Evolutionary conservation across 2,113 vertebrate species (phyloP), one percentile per base, ranked within the genome.

Genomic region (Hassar affinis): DNA sequence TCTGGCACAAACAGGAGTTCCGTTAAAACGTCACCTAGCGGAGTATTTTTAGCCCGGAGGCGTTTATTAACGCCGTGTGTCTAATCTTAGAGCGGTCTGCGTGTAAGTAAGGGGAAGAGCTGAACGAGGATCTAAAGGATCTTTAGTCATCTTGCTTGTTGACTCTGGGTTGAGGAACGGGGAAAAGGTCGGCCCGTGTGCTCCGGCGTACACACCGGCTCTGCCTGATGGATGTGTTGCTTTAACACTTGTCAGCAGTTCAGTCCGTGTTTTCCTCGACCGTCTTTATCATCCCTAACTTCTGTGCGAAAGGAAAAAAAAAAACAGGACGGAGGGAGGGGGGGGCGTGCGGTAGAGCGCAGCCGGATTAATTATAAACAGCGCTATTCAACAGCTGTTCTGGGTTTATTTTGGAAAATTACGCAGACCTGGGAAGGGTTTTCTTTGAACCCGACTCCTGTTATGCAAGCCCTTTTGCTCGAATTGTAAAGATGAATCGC

Each of bases 371-470:
- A 83, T 87, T 80, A 84, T 87, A 85, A 87, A 78, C 84, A 75
- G 79, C 33, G 45, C 78, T 59, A 81, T 74, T 79, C 72, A 52
- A 77, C 87, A 87, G 87, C 85, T 87, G 87, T 82, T 80, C 79
- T 79, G n/a, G 25, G 85, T 81, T 89, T 87, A 84, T 88, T 87
- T 89, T 87, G 85, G 83, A 86, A 84, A 86, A 84, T 80, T 66
- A 72, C 33, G 52, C 80, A 84, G 84, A 86, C 85, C 80, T 86
- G 83, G 85, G 72, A 81, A 61, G 78, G 80, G 59, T 81, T 85
- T 35, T 66, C 59, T 84, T 88, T 87, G 66, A 89, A 86, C 88
- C 84, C 27, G 20, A 62, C 51, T 71, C 72, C 45, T 83, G 83
- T 87, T 89, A 85, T 79, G 88, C 85, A 84, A 84, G 82, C n/a